Percentiles rank a stretch among this genome's conserved stretches.
phyloP scores from a whole-genome alignment of 2,888 invertebrate genomes.

The Peribatodes rhomboidaria region DNA sequence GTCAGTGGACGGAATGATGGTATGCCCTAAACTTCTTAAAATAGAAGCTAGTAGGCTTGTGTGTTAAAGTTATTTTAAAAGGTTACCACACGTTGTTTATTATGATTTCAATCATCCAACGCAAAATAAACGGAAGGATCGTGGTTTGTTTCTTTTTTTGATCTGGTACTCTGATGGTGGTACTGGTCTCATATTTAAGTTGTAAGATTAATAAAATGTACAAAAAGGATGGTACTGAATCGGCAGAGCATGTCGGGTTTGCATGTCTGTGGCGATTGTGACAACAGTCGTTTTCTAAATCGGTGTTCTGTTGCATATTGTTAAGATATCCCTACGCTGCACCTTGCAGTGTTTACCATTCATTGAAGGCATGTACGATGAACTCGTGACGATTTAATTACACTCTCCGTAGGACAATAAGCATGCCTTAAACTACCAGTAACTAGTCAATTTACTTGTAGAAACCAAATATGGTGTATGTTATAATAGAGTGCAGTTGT shows the following conservation, averaged over 20 bases:
- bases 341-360: conserved; percentile 26
- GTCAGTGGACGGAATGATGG: conserved; percentile 4
- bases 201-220: conserved; percentile 28
- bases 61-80: background rate
- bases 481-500: background rate
- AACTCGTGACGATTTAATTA: conserved; percentile 27
- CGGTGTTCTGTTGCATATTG: conserved; percentile 44
- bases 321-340: conserved; percentile 18
- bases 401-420: background rate
- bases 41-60: conserved; percentile 11
- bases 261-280: conserved; percentile 62
- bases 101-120: background rate
- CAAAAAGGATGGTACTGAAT: conserved; percentile 52
- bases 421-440: background rate
- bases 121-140: background rate
- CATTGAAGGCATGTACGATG: conserved; percentile 21
- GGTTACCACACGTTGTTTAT: background rate
- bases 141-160: background rate
- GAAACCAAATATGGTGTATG: background rate
- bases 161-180: too few relatives aligned
- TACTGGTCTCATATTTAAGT: background rate
- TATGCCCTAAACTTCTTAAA: background rate
- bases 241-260: conserved; percentile 66
- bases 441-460: background rate
- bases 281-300: conserved; percentile 65